phyloP scores from a whole-genome alignment of 2,888 invertebrate species.

The Pristionchus entomophagus region DNA sequence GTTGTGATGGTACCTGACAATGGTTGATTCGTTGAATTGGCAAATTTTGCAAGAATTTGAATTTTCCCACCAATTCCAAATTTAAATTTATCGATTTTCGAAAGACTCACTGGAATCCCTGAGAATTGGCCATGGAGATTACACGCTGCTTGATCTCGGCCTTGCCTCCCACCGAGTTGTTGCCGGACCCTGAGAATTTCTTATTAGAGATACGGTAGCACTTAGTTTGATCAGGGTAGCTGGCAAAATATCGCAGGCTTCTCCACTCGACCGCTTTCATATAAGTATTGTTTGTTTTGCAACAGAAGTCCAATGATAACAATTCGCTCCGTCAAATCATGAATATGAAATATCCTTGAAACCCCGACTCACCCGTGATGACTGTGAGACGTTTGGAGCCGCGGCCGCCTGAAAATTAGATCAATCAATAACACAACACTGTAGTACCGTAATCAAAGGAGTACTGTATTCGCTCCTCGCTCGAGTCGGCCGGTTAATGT shows the following conservation, averaged over 20 bases:
- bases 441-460: no score
- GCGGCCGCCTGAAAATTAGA: not conserved
- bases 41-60: not conserved
- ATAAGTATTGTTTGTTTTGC: no score
- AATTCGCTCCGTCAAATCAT: no score
- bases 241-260: not conserved
- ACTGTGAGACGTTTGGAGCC: not conserved
- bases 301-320: no score
- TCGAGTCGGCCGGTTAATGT: no score
- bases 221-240: not conserved
- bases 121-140: not conserved
- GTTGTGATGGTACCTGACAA: constrained; percentile 6
- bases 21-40: not conserved
- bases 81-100: not conserved
- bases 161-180: not conserved
- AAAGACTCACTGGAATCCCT: not conserved
- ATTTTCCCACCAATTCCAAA: not conserved
- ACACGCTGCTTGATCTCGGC: constrained; percentile 4
- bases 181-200: not conserved
- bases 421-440: not conserved
- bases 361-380: constrained; percentile 32
- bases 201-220: not conserved
- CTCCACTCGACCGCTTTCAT: no score
- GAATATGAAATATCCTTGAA: no score
- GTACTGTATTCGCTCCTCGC: no score